Percentiles rank a stretch among this genome's conserved stretches.
Evolutionary conservation across 1,140 invertebrate genomes (phyloP).

Genomic region (Heliconius nattereri): DNA sequence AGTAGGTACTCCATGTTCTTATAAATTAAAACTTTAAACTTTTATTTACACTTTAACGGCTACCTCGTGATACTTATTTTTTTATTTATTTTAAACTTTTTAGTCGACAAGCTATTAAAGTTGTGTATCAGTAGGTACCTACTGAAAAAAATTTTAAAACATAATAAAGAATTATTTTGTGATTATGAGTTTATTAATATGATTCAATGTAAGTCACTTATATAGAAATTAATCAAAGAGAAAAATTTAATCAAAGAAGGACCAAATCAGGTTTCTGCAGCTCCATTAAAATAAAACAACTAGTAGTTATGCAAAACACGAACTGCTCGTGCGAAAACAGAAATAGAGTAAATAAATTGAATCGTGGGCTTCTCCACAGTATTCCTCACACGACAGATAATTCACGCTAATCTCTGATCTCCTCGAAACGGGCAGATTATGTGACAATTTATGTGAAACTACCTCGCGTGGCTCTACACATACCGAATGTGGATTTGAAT

Average conservation of each 20-base stretch:
- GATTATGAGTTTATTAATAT: too few relatives aligned
- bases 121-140: too few relatives aligned
- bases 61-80: too few relatives aligned
- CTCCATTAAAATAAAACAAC: neutral
- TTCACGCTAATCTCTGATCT: conserved; percentile 39
- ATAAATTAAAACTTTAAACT: too few relatives aligned
- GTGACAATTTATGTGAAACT: conserved; percentile 46
- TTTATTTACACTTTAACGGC: too few relatives aligned
- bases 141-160: too few relatives aligned
- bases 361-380: conserved; percentile 33
- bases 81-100: too few relatives aligned
- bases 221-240: neutral
- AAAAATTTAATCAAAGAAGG: neutral
- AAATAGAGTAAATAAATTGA: conserved; percentile 35
- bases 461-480: conserved; percentile 26
- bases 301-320: conserved; percentile 22
- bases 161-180: too few relatives aligned
- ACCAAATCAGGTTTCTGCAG: neutral
- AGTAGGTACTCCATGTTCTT: too few relatives aligned
- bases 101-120: too few relatives aligned
- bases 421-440: conserved; percentile 35
- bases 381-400: conserved; percentile 41
- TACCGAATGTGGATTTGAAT: conserved; percentile 32
- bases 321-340: conserved; percentile 34
- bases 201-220: too few relatives aligned